phyloP scores from a whole-genome alignment of 2,888 invertebrate genomes.

The Tiliacea citrago region DNA sequence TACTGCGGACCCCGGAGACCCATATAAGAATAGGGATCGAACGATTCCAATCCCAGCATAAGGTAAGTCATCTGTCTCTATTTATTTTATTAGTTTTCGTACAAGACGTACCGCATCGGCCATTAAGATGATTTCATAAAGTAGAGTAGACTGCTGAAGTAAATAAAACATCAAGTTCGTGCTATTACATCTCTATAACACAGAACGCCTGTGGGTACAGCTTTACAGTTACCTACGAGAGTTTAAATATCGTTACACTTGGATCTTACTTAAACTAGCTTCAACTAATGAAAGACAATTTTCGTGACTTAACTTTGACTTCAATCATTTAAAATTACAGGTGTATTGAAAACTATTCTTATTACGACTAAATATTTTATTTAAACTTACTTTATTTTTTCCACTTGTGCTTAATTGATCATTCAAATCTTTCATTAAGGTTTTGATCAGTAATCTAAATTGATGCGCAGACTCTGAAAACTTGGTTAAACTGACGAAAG shows the following conservation, averaged over 20 bases:
- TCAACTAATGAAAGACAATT: conserved; percentile 5
- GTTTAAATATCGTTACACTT: conserved; percentile 33
- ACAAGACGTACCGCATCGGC: conserved; percentile 17
- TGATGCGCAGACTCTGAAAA: background rate
- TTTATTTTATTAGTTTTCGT: conserved; percentile 16
- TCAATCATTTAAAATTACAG: background rate
- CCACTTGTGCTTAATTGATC: background rate
- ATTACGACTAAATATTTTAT: conserved; percentile 5
- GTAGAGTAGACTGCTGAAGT: conserved; percentile 42
- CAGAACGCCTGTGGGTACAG: conserved; percentile 25
- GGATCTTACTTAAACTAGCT: conserved; percentile 17
- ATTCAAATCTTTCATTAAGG: background rate
- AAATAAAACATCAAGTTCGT: conserved; percentile 50
- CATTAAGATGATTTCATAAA: conserved; percentile 36
- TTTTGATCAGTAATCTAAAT: background rate
- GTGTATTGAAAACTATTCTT: background rate
- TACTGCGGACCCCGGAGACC: conserved; percentile 88
- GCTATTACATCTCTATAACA: conserved; percentile 37
- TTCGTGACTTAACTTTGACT: conserved; percentile 11
- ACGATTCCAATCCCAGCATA: conserved; percentile 77
- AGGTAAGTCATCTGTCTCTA: conserved; percentile 76
- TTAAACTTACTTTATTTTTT: background rate
- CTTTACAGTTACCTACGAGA: conserved; percentile 38
- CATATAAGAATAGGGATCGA: conserved; percentile 85
- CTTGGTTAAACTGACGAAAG: conserved; percentile 22